Evolutionary conservation across 2,888 invertebrate species (phyloP).

Genomic region (Argyresthia albistria): DNA sequence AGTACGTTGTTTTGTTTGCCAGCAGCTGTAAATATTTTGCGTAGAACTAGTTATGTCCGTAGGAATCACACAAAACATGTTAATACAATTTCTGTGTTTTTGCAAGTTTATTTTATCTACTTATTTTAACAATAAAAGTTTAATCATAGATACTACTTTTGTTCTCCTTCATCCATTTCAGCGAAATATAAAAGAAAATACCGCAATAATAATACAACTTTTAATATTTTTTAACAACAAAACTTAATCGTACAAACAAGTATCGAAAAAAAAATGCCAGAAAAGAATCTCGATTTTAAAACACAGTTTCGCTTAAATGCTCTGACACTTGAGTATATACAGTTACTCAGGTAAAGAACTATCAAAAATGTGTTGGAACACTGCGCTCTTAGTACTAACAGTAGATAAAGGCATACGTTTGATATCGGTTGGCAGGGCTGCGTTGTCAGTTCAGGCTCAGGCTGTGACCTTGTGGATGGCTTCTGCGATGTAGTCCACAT

Average conservation of each 20-base stretch:
- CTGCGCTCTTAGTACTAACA: no score
- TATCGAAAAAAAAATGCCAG: background rate
- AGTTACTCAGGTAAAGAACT: no score
- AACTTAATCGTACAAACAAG: background rate
- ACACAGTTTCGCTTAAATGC: background rate
- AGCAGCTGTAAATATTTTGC: slow-evolving; percentile 61
- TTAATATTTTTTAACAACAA: slow-evolving; percentile 2
- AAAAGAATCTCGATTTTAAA: background rate
- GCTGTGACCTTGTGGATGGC: slow-evolving; percentile 94
- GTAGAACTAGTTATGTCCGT: slow-evolving; percentile 36
- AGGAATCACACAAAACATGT: slow-evolving; percentile 48
- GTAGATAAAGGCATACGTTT: no score
- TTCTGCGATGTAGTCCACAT: slow-evolving; percentile 94
- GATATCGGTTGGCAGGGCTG: slow-evolving; percentile 10
- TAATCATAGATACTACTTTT: slow-evolving; percentile 34
- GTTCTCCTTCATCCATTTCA: slow-evolving; percentile 13
- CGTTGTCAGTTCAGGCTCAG: slow-evolving; percentile 13
- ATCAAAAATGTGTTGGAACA: no score
- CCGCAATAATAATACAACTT: slow-evolving; percentile 11
- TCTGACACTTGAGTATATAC: no score
- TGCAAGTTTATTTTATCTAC: slow-evolving; percentile 70
- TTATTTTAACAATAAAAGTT: slow-evolving; percentile 69
- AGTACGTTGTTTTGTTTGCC: slow-evolving; percentile 54
- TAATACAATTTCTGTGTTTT: slow-evolving; percentile 64
- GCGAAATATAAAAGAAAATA: slow-evolving; percentile 13